phyloP scores from a whole-genome alignment of 2,888 invertebrate species.

The Autographa pulchrina region DNA sequence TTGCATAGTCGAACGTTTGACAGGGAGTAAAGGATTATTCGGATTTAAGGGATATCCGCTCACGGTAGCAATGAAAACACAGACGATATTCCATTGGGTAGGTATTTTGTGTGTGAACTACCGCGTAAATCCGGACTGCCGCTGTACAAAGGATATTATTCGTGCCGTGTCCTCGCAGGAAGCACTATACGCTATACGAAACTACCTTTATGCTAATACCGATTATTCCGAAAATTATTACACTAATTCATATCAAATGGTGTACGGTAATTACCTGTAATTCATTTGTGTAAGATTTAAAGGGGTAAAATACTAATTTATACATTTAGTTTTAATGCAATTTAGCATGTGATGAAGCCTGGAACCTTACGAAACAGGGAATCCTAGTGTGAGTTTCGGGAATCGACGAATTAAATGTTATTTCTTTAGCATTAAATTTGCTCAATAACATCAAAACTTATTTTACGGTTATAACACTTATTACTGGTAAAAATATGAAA shows the following conservation, averaged over 20 bases:
- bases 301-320: too few species aligned
- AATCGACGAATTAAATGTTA: too few species aligned
- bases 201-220: neutral
- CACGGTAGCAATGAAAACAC: neutral
- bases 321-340: too few species aligned
- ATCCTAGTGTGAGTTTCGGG: too few species aligned
- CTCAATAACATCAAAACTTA: too few species aligned
- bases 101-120: neutral
- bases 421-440: too few species aligned
- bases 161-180: neutral
- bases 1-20: conserved; percentile 42
- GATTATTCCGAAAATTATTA: conserved; percentile 4
- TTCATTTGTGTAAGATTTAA: too few species aligned
- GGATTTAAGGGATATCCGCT: conserved; percentile 7
- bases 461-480: too few species aligned
- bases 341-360: too few species aligned
- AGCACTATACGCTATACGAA: neutral
- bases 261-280: neutral
- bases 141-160: neutral
- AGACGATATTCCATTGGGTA: neutral
- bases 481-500: too few species aligned
- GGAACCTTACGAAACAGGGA: too few species aligned
- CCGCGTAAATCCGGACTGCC: neutral
- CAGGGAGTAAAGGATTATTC: conserved; percentile 9
- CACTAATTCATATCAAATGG: neutral